Evolutionary conservation across 2,113 vertebrate genomes (phyloP).

Genomic region (Heliornis fulica): DNA sequence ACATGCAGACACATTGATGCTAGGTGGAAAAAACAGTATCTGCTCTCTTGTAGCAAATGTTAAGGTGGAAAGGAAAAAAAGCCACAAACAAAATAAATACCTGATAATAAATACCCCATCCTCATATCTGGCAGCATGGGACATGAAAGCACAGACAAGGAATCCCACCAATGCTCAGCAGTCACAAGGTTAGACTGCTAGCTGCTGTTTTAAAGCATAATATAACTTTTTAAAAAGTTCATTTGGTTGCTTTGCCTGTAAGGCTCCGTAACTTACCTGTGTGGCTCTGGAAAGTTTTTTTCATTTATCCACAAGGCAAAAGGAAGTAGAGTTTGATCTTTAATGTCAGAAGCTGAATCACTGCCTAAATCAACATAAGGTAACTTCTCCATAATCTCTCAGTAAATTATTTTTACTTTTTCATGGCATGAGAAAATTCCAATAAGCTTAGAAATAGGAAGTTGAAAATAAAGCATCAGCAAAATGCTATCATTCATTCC

Average conservation of each 20-base stretch:
- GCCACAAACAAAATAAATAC: neutral
- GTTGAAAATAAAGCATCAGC: neutral
- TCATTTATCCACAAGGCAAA: neutral
- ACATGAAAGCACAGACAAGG: neutral
- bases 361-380: constrained; percentile 4
- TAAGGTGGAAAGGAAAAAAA: neutral
- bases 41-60: neutral
- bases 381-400: neutral
- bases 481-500: neutral
- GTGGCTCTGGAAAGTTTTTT: neutral
- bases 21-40: neutral
- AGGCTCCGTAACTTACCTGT: neutral
- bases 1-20: neutral
- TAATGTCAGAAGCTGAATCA: neutral
- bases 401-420: constrained; percentile 9
- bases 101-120: neutral
- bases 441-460: neutral
- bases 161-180: neutral
- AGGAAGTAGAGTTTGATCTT: neutral
- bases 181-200: neutral
- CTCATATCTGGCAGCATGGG: neutral
- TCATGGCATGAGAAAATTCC: neutral
- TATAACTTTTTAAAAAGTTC: neutral
- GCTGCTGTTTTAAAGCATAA: neutral
- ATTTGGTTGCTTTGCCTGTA: neutral